Evolutionary conservation across 2,888 invertebrate genomes (phyloP).

Genomic region (Microchrysa polita): DNA sequence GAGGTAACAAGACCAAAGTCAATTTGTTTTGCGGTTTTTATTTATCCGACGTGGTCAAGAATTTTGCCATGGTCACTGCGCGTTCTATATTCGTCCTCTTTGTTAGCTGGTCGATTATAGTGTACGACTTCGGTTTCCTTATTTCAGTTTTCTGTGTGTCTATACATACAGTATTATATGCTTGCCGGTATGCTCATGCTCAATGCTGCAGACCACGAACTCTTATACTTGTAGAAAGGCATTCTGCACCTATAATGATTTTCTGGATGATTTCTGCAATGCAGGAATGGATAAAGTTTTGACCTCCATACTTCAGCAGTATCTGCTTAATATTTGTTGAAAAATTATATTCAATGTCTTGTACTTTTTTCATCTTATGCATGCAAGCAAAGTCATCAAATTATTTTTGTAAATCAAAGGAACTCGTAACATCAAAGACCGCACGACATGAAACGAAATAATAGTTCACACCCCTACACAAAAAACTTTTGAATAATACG

Average conservation of each 20-base stretch:
- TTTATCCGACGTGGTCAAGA: slow-evolving; percentile 27
- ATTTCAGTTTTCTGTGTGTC: background rate
- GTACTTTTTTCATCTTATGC: no score
- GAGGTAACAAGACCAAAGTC: slow-evolving; percentile 37
- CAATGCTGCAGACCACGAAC: background rate
- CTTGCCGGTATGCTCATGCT: background rate
- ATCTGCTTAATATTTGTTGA: no score
- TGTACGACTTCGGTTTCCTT: slow-evolving; percentile 11
- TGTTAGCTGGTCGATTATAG: slow-evolving; percentile 12
- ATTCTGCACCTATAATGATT: slow-evolving; percentile 2
- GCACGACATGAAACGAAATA: no score
- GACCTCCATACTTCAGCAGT: no score
- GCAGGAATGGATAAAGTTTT: background rate
- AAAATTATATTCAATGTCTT: no score
- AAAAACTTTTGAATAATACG: no score
- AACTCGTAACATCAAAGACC: no score
- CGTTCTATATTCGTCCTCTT: slow-evolving; percentile 18
- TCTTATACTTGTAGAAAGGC: slow-evolving; percentile 11
- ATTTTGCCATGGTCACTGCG: slow-evolving; percentile 20
- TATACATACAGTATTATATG: background rate
- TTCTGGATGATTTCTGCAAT: slow-evolving; percentile 2
- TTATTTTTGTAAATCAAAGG: no score
- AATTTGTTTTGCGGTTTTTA: slow-evolving; percentile 37
- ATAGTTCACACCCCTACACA: no score
- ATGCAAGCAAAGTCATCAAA: no score